Conservation (phyloP, 2,888 invertebrate genomes). For the Coelopa pilipes region DNA sequence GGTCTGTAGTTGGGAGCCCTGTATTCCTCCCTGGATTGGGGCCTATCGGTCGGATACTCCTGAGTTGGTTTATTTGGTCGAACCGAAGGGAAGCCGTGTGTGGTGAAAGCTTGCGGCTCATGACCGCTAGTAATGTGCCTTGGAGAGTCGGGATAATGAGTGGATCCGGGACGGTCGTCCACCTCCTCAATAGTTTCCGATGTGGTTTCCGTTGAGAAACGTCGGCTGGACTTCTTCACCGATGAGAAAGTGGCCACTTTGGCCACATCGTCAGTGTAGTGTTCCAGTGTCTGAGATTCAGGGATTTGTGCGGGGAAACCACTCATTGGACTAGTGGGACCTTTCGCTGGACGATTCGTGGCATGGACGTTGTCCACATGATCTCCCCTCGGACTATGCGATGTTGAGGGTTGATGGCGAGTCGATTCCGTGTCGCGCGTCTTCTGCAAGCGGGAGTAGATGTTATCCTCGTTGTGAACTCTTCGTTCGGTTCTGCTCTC, state of each 20-base stretch:
- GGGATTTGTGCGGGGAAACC: slow-evolving; percentile 35
- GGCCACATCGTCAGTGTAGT: slow-evolving; percentile 47
- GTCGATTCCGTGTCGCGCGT: slow-evolving; percentile 37
- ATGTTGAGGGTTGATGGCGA: slow-evolving; percentile 29
- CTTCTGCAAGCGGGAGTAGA: slow-evolving; percentile 43
- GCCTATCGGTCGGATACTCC: slow-evolving; percentile 52
- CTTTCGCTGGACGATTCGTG: slow-evolving; percentile 35
- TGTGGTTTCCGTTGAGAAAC: slow-evolving; percentile 61
- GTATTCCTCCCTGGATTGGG: slow-evolving; percentile 36
- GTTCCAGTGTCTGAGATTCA: slow-evolving; percentile 33
- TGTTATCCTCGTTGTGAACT: slow-evolving; percentile 44
- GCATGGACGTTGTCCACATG: slow-evolving; percentile 57
- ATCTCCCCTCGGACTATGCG: slow-evolving; percentile 47
- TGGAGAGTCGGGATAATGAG: slow-evolving; percentile 27
- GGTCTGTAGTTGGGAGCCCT: neutral
- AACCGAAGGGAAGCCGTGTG: slow-evolving; percentile 58
- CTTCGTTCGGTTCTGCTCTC: slow-evolving; percentile 41
- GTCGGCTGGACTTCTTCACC: slow-evolving; percentile 61
- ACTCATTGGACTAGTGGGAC: slow-evolving; percentile 23
- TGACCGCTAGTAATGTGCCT: slow-evolving; percentile 38
- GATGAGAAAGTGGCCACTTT: slow-evolving; percentile 56
- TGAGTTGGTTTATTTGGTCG: slow-evolving; percentile 55
- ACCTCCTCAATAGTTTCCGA: slow-evolving; percentile 59
- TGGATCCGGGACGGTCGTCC: slow-evolving; percentile 42
- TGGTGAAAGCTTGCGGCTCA: slow-evolving; percentile 49